phyloP scores from a whole-genome alignment of 2,797 vertebrate species.

The Knipowitschia caucasica region DNA sequence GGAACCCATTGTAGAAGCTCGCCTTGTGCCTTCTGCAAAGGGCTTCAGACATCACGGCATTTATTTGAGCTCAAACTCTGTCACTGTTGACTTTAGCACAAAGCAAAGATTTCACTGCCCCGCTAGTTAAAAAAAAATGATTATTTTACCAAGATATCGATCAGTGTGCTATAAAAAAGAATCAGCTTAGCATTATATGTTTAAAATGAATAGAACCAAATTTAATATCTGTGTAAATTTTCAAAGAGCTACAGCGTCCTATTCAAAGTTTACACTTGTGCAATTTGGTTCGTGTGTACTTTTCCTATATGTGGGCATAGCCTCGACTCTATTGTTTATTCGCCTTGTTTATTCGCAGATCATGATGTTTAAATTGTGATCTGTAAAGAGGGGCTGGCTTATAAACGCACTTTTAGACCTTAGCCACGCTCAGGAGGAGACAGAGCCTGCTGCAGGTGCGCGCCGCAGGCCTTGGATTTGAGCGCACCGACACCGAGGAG shows the following conservation, averaged over 20 bases:
- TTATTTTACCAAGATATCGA: conserved; percentile 99
- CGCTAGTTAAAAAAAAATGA: conserved; percentile 93
- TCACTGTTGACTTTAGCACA: conserved; percentile 99
- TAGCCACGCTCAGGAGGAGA: conserved; percentile 59
- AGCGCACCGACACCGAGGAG: conserved; percentile 24
- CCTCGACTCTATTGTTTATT: conserved; percentile 85
- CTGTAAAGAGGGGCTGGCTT: conserved; percentile 71
- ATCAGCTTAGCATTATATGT: conserved; percentile 92
- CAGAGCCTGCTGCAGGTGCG: conserved; percentile 30
- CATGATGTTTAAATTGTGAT: conserved; percentile 82
- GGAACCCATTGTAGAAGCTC: conserved; percentile 71
- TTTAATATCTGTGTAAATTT: conserved; percentile 98
- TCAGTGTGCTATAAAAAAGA: conserved; percentile 95
- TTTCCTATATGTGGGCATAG: conserved; percentile 76
- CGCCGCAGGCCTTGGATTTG: conserved; percentile 58
- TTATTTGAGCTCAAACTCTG: conserved; percentile 95
- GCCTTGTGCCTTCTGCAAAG: conserved; percentile 79
- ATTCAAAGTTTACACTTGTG: conserved; percentile 91
- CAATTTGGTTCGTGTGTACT: conserved; percentile 84
- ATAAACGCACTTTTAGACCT: conserved; percentile 70
- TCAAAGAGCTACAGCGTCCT: conserved; percentile 87
- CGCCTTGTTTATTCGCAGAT: conserved; percentile 93
- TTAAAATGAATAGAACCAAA: conserved; percentile 83
- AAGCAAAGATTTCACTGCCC: conserved; percentile 99
- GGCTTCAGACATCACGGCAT: conserved; percentile 85